Conservation (phyloP, 2,113 vertebrate species). For the Eidolon helvum region DNA sequence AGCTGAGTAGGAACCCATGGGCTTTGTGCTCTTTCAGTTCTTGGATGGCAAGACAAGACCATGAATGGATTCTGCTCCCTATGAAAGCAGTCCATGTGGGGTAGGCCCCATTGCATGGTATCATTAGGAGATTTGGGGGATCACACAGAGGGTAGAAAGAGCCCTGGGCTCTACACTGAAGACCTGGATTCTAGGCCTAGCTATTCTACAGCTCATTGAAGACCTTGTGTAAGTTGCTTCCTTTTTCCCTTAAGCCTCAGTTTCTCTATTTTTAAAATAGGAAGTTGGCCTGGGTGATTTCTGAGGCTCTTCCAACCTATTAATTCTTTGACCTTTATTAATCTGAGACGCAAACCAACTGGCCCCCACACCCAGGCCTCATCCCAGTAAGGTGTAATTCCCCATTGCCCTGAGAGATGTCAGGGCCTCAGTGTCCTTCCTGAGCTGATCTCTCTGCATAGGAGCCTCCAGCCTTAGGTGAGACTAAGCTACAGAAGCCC, state of each 20-base stretch:
- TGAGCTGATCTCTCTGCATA: background rate
- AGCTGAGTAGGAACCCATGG: background rate
- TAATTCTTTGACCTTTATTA: background rate
- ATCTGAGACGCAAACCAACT: background rate
- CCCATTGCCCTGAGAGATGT: background rate
- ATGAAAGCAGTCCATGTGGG: background rate
- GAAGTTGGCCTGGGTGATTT: background rate
- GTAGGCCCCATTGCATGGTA: background rate
- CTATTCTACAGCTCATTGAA: background rate
- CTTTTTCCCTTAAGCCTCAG: background rate
- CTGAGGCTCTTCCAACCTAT: background rate
- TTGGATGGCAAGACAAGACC: background rate
- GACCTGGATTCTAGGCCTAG: background rate
- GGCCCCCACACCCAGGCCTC: background rate
- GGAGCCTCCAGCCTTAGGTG: background rate
- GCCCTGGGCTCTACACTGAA: background rate
- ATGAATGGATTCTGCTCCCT: background rate
- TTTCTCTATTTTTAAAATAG: constrained; percentile 34
- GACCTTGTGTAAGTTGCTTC: background rate
- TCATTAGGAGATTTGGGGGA: background rate
- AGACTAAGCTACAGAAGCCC: background rate
- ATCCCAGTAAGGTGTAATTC: background rate
- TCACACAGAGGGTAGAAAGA: background rate
- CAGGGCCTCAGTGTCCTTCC: background rate
- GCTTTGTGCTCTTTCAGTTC: background rate